Percentiles rank a stretch among this genome's conserved stretches.
These are phyloP conservation scores for Littorina saxatilis DNA, from an alignment of 1,140 invertebrate species.

Conservation along the genomic window DNA sequence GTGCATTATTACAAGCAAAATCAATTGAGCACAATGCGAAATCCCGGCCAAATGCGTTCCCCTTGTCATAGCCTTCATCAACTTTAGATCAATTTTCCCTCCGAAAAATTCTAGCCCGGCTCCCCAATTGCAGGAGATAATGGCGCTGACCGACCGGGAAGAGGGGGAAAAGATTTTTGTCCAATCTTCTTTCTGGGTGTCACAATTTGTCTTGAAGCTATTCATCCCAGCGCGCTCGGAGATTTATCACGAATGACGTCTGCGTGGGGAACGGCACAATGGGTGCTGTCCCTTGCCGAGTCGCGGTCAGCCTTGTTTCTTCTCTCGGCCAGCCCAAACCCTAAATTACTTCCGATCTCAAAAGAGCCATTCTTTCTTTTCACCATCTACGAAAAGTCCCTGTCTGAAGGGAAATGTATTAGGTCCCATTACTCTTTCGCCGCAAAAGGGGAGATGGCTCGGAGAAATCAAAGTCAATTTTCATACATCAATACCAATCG, in stretches of 20 bases:
- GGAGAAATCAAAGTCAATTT: slow-evolving; percentile 38
- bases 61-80: slow-evolving; percentile 49
- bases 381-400: background rate
- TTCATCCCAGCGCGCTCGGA: slow-evolving; percentile 10
- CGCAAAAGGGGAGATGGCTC: slow-evolving; percentile 12
- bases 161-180: slow-evolving; percentile 42
- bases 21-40: slow-evolving; percentile 45
- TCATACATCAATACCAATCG: slow-evolving; percentile 37
- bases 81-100: slow-evolving; percentile 47
- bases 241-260: slow-evolving; percentile 32
- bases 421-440: slow-evolving; percentile 3
- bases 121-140: slow-evolving; percentile 43
- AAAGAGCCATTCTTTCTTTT: slow-evolving; percentile 31
- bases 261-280: background rate
- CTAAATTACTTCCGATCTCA: slow-evolving; percentile 33
- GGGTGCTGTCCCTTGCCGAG: slow-evolving; percentile 15
- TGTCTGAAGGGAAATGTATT: slow-evolving; percentile 10
- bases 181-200: slow-evolving; percentile 43
- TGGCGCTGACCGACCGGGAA: slow-evolving; percentile 29
- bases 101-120: slow-evolving; percentile 42
- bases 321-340: background rate
- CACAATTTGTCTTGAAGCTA: slow-evolving; percentile 46
- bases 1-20: slow-evolving; percentile 50
- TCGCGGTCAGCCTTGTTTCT: slow-evolving; percentile 1
- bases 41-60: slow-evolving; percentile 45